Conservation (phyloP, 2,888 invertebrate genomes). For the Dasysyrphus tricinctus region DNA sequence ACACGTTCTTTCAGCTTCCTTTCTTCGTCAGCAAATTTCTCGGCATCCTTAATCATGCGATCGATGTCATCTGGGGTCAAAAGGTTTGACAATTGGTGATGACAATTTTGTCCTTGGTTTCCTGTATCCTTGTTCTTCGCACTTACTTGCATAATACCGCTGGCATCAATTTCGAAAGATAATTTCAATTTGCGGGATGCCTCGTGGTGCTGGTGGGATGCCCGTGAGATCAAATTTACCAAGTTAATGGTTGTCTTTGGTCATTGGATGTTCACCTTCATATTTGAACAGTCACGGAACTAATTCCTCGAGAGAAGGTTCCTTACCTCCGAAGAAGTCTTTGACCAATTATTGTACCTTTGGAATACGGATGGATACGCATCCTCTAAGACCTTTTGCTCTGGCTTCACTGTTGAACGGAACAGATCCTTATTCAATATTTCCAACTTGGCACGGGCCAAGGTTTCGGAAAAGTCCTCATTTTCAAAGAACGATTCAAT, state of each 20-base stretch:
- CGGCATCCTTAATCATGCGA: conserved; percentile 99
- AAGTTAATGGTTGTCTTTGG: conserved; percentile 99
- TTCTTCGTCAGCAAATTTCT: conserved; percentile 99
- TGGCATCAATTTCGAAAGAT: conserved; percentile 97
- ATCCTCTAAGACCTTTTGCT: conserved; percentile 98
- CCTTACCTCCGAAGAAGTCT: conserved; percentile 98
- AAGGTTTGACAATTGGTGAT: conserved; percentile 99
- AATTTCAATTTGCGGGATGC: conserved; percentile 97
- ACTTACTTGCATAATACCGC: conserved; percentile 97
- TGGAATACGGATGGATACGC: conserved; percentile 99
- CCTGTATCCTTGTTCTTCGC: conserved; percentile 99
- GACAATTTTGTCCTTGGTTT: conserved; percentile 98
- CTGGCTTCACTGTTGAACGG: conserved; percentile 96
- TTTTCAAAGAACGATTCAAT: conserved; percentile 99
- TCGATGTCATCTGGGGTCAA: conserved; percentile 99
- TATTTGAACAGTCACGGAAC: conserved; percentile 99
- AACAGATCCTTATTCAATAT: conserved; percentile 97
- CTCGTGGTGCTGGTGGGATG: conserved; percentile 96
- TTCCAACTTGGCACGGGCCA: conserved; percentile 99
- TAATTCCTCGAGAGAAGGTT: conserved; percentile 98
- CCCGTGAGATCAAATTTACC: conserved; percentile 99
- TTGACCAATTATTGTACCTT: conserved; percentile 97
- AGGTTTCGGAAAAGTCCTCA: conserved; percentile 98
- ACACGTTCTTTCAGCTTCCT: conserved; percentile 98
- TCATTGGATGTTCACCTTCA: conserved; percentile 99